phyloP scores from a whole-genome alignment of 2,113 vertebrate species.

The Myotis lucifugus region DNA sequence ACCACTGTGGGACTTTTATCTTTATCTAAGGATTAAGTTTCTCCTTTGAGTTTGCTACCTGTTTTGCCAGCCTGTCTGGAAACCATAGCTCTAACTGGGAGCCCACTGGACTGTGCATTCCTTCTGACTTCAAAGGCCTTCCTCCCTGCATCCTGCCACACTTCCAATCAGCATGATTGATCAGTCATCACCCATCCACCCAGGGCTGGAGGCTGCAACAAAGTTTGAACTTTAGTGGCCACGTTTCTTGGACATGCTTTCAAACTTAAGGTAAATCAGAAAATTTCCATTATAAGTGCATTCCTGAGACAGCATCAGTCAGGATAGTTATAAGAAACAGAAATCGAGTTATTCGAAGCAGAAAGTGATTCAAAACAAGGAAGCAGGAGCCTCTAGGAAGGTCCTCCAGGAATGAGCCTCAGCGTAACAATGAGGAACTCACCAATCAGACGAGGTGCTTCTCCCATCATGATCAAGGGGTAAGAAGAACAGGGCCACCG shows the following conservation, averaged over 20 bases:
- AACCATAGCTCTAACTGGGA: not conserved
- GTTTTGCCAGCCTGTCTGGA: conserved; percentile 2
- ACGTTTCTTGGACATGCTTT: conserved; percentile 21
- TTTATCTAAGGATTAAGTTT: conserved; percentile 9
- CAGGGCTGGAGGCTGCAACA: not conserved
- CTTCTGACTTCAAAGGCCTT: conserved; percentile 36
- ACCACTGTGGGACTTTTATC: not conserved
- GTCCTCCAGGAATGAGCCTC: not conserved
- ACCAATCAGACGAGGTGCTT: rapidly evolving
- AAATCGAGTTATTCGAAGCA: not conserved
- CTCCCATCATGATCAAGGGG: not conserved
- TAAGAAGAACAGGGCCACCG: not conserved
- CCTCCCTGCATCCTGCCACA: not conserved
- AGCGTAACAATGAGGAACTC: not conserved
- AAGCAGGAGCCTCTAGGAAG: not conserved
- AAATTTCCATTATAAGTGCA: too few relatives aligned
- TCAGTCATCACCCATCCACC: not conserved
- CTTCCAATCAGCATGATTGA: not conserved
- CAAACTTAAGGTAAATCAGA: not conserved
- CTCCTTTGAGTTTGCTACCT: conserved; percentile 25
- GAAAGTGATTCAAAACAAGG: not conserved
- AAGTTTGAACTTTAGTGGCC: not conserved
- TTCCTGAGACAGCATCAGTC: not conserved
- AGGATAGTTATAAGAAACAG: not conserved
- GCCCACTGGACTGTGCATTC: not conserved